Percentiles rank a stretch among this genome's conserved stretches.
Evolutionary conservation across 1,140 invertebrate species (phyloP).

Genomic region (Sycobia sp.): DNA sequence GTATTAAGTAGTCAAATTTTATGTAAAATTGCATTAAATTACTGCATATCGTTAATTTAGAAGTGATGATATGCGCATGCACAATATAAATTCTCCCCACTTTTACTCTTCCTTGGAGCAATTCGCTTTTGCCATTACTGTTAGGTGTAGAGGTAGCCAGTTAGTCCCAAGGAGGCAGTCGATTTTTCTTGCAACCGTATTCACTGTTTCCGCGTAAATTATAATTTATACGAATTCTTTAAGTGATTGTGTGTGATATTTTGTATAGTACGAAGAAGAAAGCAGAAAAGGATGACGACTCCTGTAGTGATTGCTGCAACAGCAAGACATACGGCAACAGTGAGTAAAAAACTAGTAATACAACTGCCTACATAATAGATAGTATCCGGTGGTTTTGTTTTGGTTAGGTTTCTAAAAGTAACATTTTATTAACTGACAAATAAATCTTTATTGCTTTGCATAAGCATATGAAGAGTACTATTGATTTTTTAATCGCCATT

Average conservation of each 20-base stretch:
- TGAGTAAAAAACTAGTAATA: slow-evolving; percentile 56
- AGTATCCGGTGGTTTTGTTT: neutral
- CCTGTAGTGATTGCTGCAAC: slow-evolving; percentile 78
- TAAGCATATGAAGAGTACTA: neutral
- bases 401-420: slow-evolving; percentile 35
- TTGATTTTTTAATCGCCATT: neutral
- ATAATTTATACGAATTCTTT: neutral
- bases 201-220: neutral
- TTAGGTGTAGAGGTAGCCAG: too few species aligned
- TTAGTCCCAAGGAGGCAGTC: too few species aligned
- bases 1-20: too few species aligned
- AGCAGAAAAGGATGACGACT: slow-evolving; percentile 61
- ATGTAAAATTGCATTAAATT: too few species aligned
- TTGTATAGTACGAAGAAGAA: slow-evolving; percentile 39
- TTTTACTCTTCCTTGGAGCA: slow-evolving; percentile 3
- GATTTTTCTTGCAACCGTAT: too few species aligned
- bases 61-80: slow-evolving; percentile 14
- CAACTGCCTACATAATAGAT: too few species aligned
- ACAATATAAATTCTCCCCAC: slow-evolving; percentile 15
- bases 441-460: neutral
- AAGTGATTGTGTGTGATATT: slow-evolving; percentile 37
- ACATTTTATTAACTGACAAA: neutral
- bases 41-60: neutral
- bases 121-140: neutral
- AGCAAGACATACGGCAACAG: slow-evolving; percentile 79